phyloP scores from a whole-genome alignment of 2,888 invertebrate species.

The Drosophila melanosoma region DNA sequence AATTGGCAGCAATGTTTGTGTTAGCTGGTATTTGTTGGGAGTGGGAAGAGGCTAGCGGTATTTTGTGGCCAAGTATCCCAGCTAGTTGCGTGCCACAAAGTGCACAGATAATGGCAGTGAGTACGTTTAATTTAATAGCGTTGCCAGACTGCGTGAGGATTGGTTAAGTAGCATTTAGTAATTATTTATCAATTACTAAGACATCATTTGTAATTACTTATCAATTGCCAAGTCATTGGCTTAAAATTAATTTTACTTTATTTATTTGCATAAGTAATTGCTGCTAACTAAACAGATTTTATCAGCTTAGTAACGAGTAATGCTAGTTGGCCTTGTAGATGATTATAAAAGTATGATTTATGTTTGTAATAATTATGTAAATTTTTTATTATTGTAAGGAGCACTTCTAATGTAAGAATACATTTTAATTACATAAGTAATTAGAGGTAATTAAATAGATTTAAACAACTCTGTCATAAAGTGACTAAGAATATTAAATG shows the following conservation, averaged over 20 bases:
- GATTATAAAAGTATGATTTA: background rate
- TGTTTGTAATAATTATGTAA: background rate
- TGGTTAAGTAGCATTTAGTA: background rate
- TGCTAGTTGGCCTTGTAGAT: background rate
- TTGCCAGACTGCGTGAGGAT: constrained; percentile 43
- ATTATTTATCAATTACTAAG: background rate
- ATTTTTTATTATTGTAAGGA: background rate
- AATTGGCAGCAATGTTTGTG: constrained; percentile 28
- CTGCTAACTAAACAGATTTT: background rate
- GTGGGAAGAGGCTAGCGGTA: background rate
- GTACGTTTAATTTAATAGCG: constrained; percentile 9
- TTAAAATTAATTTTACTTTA: background rate
- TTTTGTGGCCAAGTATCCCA: constrained; percentile 14
- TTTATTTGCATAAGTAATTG: background rate
- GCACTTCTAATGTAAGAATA: background rate
- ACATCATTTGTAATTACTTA: background rate
- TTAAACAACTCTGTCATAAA: background rate
- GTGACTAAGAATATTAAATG: fast-evolving
- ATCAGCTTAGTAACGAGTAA: background rate
- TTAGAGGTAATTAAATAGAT: background rate
- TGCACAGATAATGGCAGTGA: constrained; percentile 12
- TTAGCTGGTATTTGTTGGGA: constrained; percentile 28
- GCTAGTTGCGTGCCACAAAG: constrained; percentile 9
- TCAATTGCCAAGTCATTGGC: background rate
- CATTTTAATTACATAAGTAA: background rate